Conservation (phyloP, 2,888 invertebrate species). For the Elysia crispata region DNA sequence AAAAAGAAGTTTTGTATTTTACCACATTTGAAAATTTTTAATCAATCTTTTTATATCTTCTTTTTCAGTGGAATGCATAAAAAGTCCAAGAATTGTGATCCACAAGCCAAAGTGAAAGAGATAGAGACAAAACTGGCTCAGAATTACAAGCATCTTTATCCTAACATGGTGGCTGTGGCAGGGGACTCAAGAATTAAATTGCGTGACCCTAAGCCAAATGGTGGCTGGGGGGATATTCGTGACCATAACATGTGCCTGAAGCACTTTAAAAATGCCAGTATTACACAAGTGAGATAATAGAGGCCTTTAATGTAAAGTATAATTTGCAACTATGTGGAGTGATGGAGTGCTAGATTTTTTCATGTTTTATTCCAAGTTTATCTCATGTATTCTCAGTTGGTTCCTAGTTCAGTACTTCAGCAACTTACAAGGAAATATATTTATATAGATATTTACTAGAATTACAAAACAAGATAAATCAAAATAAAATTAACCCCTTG, state of each 20-base stretch:
- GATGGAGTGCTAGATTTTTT: neutral
- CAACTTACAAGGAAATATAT: too few species aligned
- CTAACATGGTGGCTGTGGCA: constrained; percentile 76
- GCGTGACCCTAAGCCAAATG: constrained; percentile 82
- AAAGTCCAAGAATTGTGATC: constrained; percentile 83
- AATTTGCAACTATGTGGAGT: neutral
- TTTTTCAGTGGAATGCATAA: constrained; percentile 93
- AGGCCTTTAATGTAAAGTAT: neutral
- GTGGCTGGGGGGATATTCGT: constrained; percentile 97
- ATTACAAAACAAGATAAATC: too few species aligned
- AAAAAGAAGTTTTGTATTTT: too few species aligned
- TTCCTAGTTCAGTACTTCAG: too few species aligned
- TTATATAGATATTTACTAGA: too few species aligned
- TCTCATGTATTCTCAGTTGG: too few species aligned
- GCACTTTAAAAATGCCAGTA: constrained; percentile 36
- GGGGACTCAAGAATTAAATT: constrained; percentile 81
- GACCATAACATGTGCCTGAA: constrained; percentile 87
- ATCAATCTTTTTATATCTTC: neutral
- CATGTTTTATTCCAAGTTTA: too few species aligned
- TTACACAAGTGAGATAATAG: constrained; percentile 30
- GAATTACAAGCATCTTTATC: constrained; percentile 78
- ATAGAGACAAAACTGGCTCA: constrained; percentile 74
- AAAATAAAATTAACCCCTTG: too few species aligned
- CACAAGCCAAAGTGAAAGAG: constrained; percentile 68
- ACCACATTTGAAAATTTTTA: too few species aligned